Base-by-base conservation (phyloP, 1,140 invertebrate genomes). In the Cyclargus thomasi region DNA sequence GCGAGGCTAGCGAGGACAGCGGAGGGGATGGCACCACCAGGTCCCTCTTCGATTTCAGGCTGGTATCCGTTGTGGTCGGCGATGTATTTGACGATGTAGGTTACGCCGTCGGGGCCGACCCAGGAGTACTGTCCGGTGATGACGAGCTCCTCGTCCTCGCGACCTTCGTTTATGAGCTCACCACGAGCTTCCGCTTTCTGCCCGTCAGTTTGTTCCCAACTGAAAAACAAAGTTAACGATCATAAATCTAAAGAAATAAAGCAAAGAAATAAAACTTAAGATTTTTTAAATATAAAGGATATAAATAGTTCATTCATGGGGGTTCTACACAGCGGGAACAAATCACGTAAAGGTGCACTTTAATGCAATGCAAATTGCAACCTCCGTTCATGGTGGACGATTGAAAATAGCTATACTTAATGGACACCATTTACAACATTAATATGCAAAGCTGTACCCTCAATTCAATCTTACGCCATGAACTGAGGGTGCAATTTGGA, bases 1-100 rank as follows among this genome's bases (percentile, higher is more conserved):
- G 83, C 68, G 22, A 83, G 75, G 18, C 79, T 80, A 17, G 84
- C 81, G n/a, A 84, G 70, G 4, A 80, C 70, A 10, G 70, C 79
- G 6, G 76, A 67, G 1, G 83, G 78, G 1, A 82, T 75, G 2
- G 91, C 88, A 62, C 94, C 94, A 68, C 94, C 94, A 2, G 94
- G 92, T 36, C 93, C 94, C 47, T 92, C 88, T 55, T 83, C 83
- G 39, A 91, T 90, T n/a, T 79, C 73, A 6, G 94, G 92, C 67
- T 92, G 92, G 87, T 93, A 95, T 47, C 94, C 95, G 67, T 94
- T 93, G 71, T 95, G 93, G 77, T 96, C 95, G 64, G 96, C 95
- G 23, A 93, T 91, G 85, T 96, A 97, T 6, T 90, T 93, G 3
- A 96, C 85, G 2, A 78, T 85, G 78, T 93, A 92, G 0, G 77